Evolutionary conservation across 2,797 vertebrate genomes (phyloP).

Genomic region (Nannoperca obscura): DNA sequence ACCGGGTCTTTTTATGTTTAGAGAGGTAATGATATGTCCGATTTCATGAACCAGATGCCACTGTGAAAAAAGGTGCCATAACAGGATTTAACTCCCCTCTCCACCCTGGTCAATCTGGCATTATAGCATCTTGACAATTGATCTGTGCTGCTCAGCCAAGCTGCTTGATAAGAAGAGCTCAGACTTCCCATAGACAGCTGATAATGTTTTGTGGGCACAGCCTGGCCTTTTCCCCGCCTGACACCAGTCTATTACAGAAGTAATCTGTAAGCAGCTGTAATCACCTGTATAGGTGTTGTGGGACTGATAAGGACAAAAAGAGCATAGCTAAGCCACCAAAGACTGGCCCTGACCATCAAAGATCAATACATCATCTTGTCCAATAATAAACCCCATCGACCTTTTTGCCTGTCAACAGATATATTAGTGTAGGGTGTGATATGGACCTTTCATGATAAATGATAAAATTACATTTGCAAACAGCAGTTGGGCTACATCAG

Average conservation of each 20-base stretch:
- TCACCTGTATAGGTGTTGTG: constrained; percentile 63
- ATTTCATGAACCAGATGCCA: constrained; percentile 37
- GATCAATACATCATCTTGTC: constrained; percentile 72
- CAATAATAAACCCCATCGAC: constrained; percentile 58
- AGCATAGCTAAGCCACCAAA: constrained; percentile 41
- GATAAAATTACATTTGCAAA: constrained; percentile 28
- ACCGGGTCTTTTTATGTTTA: constrained; percentile 19
- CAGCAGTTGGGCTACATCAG: background rate
- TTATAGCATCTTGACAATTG: constrained; percentile 61
- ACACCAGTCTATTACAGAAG: constrained; percentile 62
- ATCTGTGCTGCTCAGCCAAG: constrained; percentile 59
- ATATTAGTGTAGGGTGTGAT: constrained; percentile 22
- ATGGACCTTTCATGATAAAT: constrained; percentile 39
- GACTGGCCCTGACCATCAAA: constrained; percentile 25
- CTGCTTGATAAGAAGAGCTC: constrained; percentile 61
- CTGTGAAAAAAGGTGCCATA: constrained; percentile 27
- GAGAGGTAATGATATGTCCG: constrained; percentile 31
- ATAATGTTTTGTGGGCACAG: constrained; percentile 62
- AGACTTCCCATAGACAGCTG: constrained; percentile 61
- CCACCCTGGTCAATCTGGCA: constrained; percentile 40
- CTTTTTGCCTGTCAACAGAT: constrained; percentile 56
- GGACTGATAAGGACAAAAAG: constrained; percentile 67
- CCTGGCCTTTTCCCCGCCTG: constrained; percentile 58
- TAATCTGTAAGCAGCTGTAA: constrained; percentile 65
- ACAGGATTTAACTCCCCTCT: constrained; percentile 52